Evolutionary conservation across 2,797 vertebrate genomes (phyloP), one percentile per base, ranked within the genome.

Genomic region (Pantherophis alleghaniensis): DNA sequence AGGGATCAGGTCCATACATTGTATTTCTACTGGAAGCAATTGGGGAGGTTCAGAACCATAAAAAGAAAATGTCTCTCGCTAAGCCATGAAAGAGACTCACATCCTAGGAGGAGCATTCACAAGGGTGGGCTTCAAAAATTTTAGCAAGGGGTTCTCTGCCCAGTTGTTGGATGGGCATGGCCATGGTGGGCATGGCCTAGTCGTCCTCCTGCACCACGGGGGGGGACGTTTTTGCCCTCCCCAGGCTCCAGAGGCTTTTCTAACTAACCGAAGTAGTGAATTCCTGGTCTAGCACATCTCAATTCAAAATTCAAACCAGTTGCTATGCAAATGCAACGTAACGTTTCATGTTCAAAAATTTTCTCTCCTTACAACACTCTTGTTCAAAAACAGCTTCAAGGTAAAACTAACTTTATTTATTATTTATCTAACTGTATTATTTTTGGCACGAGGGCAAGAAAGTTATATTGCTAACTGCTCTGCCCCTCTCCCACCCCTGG

Each of bases 1-100:
- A 90, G 47, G 56, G 57, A 87, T 60, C 79, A 16, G 53, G 47
- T 59, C 42, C n/a, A 18, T 59, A 14, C 2, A 18, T 2, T 87
- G 93, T 92, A 57, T 53, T 88, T 55, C 61, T 90, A 87, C 96
- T 60, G 26, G 92, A 91, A 10, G 90, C 37, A 53, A 32, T 1
- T 57, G 53, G 94, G 93, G 0, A 92, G 3, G 6, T 53, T n/a
- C 1, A 3, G 91, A 91, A 22, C 6, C 47, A 53, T 13, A 20
- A 26, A 89, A 20, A n/a, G 11, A 5, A 63, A n/a, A 66, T 5
- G 28, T 42, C 42, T 42, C 42, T 42, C 42, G 42, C 42, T 42
- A 42, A 42, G 42, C 61, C 28, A 13, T 5, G 28, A 66, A n/a
- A 66, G 28, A 66, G 61, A 26, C 26, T 66, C 28, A 66, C 26